Percentiles rank a stretch among this genome's conserved stretches.
Evolutionary conservation across 1,140 invertebrate genomes (phyloP).

Genomic region (Anthonomus grandis): DNA sequence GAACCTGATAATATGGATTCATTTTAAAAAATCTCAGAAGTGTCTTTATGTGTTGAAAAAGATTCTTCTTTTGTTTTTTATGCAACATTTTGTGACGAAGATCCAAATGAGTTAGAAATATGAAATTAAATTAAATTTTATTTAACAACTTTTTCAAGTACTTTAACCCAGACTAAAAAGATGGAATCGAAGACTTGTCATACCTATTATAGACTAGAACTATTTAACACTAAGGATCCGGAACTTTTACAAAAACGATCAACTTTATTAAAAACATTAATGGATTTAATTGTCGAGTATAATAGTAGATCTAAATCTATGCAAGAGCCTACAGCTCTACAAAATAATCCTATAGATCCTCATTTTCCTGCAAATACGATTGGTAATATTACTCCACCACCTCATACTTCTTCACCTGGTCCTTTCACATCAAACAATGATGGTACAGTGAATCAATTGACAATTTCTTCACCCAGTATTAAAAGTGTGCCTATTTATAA

Average conservation of each 20-base stretch:
- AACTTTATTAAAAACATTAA: background rate
- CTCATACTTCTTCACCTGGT: background rate
- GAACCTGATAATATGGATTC: background rate
- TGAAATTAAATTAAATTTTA: background rate
- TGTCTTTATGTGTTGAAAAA: background rate
- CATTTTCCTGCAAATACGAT: background rate
- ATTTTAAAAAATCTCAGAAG: background rate
- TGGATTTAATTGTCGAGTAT: background rate
- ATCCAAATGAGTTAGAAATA: background rate
- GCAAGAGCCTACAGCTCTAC: background rate
- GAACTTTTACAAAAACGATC: background rate
- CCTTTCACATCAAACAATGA: background rate
- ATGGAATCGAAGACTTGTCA: background rate
- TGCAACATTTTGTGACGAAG: background rate
- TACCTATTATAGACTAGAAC: background rate
- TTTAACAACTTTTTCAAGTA: background rate
- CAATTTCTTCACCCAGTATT: background rate
- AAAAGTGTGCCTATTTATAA: constrained; percentile 9
- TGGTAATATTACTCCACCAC: background rate
- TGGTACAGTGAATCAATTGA: background rate
- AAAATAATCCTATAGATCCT: background rate
- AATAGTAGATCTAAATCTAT: background rate
- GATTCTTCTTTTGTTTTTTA: background rate
- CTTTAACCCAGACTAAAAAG: background rate
- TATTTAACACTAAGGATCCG: background rate